Base-by-base conservation (phyloP, 2,797 vertebrate species). In the Pogonophryne albipinna region DNA sequence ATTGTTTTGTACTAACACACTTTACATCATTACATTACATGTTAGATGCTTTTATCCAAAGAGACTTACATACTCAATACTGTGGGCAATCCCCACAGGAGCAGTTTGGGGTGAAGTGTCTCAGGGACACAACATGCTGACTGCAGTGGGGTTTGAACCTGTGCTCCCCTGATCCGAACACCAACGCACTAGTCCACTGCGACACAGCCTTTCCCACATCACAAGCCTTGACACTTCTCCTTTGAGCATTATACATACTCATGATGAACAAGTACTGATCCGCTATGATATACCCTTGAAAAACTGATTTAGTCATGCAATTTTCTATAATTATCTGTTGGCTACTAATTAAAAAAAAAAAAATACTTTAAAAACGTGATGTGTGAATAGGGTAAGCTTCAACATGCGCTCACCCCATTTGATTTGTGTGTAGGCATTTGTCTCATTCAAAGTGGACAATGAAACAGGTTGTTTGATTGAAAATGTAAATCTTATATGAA, bases 271-370 rank as follows among this genome's bases (percentile, higher is more conserved):
- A 63, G 77, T 74, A 19, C 38, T 10, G 4, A 57, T 75, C 46
- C 49, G 78, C 82, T 76, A 66, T 23, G 23, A 23, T 23, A 23
- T 57, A 62, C n/a, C 42, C 52, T 62, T 59, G 11, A 62, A 68
- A 66, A 23, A 23, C 16, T 47, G 17, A 69, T 76, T 79, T 74
- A 74, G 84, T 78, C 52, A 84, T 76, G 49, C 31, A 76, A 74
- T 49, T 52, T 76, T 82, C 71, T 20, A 66, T 38, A 47, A 23
- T 60, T 71, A 72, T 77, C 66, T 49, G 60, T 50, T 55, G n/a
- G 27, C 4, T 57, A 65, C 81, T 84, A 73, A 79, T 57, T 71
- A 68, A 60, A 55, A 31, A 55, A 52, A 79, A 80, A 23, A 10
- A 64, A 77, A 69, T 67, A 1, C 57, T 47, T 68, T 61, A 56